These are phyloP conservation scores for Pipistrellus nathusii DNA, from an alignment of 2,797 vertebrate species.

Conservation along the genomic window DNA sequence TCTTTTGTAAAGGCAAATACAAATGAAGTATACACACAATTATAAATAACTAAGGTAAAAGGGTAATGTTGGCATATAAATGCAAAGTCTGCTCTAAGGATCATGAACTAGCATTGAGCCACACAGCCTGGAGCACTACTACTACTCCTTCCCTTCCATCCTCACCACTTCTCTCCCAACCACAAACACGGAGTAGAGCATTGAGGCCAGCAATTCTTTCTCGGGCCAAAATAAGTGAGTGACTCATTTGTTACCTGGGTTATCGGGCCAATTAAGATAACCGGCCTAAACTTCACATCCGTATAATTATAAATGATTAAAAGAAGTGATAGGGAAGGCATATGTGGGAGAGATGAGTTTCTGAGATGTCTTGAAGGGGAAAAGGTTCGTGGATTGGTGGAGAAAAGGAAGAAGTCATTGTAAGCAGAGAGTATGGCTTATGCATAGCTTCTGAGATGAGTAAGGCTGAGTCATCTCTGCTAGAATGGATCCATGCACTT, in stretches of 20 bases:
- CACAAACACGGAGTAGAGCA: not conserved
- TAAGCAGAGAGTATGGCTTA: conserved; percentile 44
- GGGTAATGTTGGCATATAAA: not conserved
- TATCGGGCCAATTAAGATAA: conserved; percentile 7
- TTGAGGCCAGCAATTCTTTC: not conserved
- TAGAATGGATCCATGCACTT: conserved; percentile 28
- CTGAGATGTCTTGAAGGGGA: conserved; percentile 30
- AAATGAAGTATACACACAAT: conserved; percentile 3
- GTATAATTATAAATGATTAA: conserved; percentile 21
- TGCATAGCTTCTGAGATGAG: not conserved
- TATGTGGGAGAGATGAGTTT: conserved; percentile 9
- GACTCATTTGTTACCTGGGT: not conserved
- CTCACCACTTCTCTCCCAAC: not conserved
- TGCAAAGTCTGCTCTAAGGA: not conserved
- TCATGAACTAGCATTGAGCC: not conserved
- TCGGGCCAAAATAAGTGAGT: not conserved
- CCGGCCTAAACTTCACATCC: not conserved
- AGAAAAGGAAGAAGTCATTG: conserved; percentile 17
- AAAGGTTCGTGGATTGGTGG: not conserved
- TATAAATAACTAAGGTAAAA: conserved; percentile 43
- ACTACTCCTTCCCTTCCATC: not conserved
- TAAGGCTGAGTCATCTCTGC: not conserved
- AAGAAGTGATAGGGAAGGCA: not conserved
- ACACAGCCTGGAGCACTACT: not conserved
- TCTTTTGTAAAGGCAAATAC: not conserved